Base-by-base conservation (phyloP, 2,797 vertebrate genomes). In the Odontamblyopus rebecca region DNA sequence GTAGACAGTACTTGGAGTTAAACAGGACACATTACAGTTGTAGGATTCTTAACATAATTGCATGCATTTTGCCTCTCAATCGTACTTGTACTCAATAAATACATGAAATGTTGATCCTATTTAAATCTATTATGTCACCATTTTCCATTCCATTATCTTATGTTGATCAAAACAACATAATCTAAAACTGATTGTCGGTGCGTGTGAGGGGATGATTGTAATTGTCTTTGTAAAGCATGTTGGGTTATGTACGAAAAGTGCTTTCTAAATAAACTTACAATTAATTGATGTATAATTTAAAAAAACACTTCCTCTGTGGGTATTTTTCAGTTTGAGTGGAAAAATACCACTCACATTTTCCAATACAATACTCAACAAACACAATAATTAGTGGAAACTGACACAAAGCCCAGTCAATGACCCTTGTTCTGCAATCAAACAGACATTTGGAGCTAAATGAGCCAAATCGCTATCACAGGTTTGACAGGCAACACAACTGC, bases 361-460 rank as follows among this genome's bases (percentile, higher is more conserved):
- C 67, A 69, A 13, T 5, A 23, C 68, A 23, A 62, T 68, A 62
- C 64, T 44, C 12, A 61, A 56, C 13, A 63, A 62, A 13, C n/a
- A 54, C 30, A 54, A 54, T 70, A 81, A 86, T 85, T 71, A 68
- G 30, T 53, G 61, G 63, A 74, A 82, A 74, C 77, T 38, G 77
- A 69, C 69, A 60, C 27, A 61, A 48, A 8, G 13, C 30, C 62
- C 38, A 53, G 69, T 61, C 73, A 87, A 50, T 82, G 73, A 83
- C 80, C 79, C 82, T 75, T 70, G 29, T 30, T 78, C 62, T 27
- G 19, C 54, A 77, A 73, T 86, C 73, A 86, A 80, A 85, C 62
- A 16, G 62, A 70, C 38, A 71, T 79, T 59, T 61, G 27, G 26
- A 73, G 60, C 65, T 70, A 74, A 82, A 86, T 84, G 87, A 83